These are phyloP conservation scores for Acanthisitta chloris DNA, from an alignment of 2,113 vertebrate genomes.

Conservation along the genomic window DNA sequence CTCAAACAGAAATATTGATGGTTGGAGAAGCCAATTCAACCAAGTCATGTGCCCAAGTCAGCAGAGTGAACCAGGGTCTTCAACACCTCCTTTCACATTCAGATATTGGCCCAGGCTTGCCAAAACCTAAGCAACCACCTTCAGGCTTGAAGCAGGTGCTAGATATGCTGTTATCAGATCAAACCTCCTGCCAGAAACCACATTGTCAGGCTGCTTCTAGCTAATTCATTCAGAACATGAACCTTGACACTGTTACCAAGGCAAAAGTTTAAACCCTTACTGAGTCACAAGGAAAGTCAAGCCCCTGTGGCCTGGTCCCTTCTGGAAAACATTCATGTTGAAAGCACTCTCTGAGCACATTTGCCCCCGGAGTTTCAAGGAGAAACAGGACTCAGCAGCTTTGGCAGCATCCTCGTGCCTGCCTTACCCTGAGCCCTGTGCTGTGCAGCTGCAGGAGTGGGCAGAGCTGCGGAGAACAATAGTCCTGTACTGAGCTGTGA, in stretches of 20 bases:
- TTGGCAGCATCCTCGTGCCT: background rate
- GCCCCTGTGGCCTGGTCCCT: background rate
- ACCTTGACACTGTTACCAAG: background rate
- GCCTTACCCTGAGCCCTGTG: background rate
- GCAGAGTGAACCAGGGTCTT: background rate
- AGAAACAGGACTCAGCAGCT: background rate
- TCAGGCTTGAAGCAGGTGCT: background rate
- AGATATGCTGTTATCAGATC: background rate
- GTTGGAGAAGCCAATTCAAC: background rate
- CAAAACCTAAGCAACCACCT: background rate
- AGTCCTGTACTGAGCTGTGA: background rate
- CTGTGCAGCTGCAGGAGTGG: background rate
- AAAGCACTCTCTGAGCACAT: background rate
- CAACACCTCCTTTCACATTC: background rate
- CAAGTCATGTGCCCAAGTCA: background rate
- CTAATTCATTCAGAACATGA: rapidly evolving
- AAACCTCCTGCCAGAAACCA: background rate
- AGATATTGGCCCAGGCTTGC: background rate
- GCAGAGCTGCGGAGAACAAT: background rate
- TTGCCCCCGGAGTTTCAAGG: background rate
- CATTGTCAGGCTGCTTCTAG: background rate
- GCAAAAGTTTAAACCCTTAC: background rate
- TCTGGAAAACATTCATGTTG: background rate
- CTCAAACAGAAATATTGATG: background rate
- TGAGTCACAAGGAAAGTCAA: background rate